Evolutionary conservation across 1,140 invertebrate genomes (phyloP), one percentile per base, ranked within the genome.

Genomic region (Rhizoglyphus robini): DNA sequence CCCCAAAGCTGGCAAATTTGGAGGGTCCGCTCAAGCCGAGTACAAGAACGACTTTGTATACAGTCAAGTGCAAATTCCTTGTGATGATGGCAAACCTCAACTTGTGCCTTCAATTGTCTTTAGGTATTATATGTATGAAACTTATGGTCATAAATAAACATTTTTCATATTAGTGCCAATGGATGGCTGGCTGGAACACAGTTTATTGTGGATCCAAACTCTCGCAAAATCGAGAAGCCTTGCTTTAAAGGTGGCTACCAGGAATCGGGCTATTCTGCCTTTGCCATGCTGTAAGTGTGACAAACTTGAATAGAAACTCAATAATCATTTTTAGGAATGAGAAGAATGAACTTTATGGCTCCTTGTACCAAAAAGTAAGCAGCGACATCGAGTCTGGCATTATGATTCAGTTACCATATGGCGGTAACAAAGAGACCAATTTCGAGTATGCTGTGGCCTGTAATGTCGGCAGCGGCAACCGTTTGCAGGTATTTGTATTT

Each of bases 111-210:
- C 51, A 25, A 11, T 54, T 54, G 51, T 54, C 8, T 54, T 54
- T 23, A 54, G 23, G 51, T 54, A 54, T n/a, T n/a, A n/a, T n/a
- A 54, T 41, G 36, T 41, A 18, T 41, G 18, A 41, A 41, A 41
- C 18, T 41, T 41, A 41, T 41, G 18, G 18, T 18, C 18, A 41
- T 41, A 41, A 41, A 11, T 41, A 11, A 11, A 41, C 36, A 41
- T 18, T 41, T 41, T 11, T 54, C 8, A 11, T 11, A 8, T 5
- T 54, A 54, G 51, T 8, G 23, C 51, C 8, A 32, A 20, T 32
- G 51, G 51, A 32, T 54, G 51, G 51, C 8, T 54, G 20, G 51
- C 51, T 25, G 51, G 51, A 25, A 54, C 31, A 23, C 51, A 54
- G 15, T 54, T 25, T 23, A 8, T 27, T 8, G 8, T 54, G 8